Evolutionary conservation across 2,888 invertebrate genomes (phyloP).

Genomic region (Lamellibrachia columna): DNA sequence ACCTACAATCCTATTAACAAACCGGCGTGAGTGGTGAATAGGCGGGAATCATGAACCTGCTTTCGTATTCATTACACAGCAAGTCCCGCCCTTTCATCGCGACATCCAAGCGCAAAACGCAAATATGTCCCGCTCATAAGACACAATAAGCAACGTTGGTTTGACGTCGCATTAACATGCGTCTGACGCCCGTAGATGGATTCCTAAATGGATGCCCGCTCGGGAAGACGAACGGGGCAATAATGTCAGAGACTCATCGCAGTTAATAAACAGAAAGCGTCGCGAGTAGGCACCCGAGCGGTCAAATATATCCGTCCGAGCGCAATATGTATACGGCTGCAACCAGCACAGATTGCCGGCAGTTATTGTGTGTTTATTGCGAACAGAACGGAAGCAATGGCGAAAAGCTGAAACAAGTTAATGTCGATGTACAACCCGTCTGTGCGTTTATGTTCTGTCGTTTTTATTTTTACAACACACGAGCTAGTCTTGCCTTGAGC

Average conservation of each 20-base stretch:
- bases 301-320: neutral
- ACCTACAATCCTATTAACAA: neutral
- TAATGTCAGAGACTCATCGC: neutral
- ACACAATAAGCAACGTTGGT: neutral
- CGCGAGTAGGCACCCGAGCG: neutral
- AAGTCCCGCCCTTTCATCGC: neutral
- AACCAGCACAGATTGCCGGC: neutral
- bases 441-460: neutral
- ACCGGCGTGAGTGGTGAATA: neutral
- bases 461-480: neutral
- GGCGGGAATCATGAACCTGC: neutral
- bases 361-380: neutral
- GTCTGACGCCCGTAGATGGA: neutral
- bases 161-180: neutral
- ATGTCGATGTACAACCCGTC: neutral
- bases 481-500: neutral
- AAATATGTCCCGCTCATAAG: constrained; percentile 8
- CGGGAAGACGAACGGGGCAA: neutral
- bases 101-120: neutral
- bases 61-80: neutral
- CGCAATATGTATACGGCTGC: neutral
- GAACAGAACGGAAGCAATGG: neutral
- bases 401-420: neutral
- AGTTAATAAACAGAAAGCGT: neutral
- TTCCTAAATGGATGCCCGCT: neutral